Evolutionary conservation across 53 echinoderm and acorn worm species (phyloP).

Genomic region (Henricia sp.): DNA sequence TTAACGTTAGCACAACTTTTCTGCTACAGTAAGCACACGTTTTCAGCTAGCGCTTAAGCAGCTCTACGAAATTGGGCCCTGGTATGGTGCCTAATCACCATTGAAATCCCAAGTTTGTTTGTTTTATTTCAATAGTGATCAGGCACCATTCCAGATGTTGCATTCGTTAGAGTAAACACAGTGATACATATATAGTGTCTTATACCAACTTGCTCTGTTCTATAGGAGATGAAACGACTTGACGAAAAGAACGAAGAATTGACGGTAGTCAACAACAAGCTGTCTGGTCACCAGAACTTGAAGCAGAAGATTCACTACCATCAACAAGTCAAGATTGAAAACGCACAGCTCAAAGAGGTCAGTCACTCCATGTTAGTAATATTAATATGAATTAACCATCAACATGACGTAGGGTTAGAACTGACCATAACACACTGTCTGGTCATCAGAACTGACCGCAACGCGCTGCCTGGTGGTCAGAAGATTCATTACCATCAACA

Average conservation of each 20-base stretch:
- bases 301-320: conserved; percentile 95
- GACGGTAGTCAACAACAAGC: conserved; percentile 72
- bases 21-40: no score
- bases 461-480: conserved; percentile 85
- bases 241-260: conserved; percentile 77
- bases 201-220: no score
- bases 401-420: background rate
- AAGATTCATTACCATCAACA: conserved; percentile 85
- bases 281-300: conserved; percentile 87
- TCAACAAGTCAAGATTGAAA: conserved; percentile 80
- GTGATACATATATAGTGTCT: no score
- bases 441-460: no score
- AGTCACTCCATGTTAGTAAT: background rate
- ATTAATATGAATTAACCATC: background rate
- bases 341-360: conserved; percentile 81
- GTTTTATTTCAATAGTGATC: no score
- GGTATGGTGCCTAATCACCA: no score
- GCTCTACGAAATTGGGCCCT: no score
- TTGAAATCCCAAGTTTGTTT: no score
- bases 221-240: conserved; percentile 69
- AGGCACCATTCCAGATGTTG: no score
- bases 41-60: no score
- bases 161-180: no score
- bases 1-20: no score
- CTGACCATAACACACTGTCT: background rate